Evolutionary conservation across 2,113 vertebrate genomes (phyloP).

Genomic region (Eublepharis macularius): DNA sequence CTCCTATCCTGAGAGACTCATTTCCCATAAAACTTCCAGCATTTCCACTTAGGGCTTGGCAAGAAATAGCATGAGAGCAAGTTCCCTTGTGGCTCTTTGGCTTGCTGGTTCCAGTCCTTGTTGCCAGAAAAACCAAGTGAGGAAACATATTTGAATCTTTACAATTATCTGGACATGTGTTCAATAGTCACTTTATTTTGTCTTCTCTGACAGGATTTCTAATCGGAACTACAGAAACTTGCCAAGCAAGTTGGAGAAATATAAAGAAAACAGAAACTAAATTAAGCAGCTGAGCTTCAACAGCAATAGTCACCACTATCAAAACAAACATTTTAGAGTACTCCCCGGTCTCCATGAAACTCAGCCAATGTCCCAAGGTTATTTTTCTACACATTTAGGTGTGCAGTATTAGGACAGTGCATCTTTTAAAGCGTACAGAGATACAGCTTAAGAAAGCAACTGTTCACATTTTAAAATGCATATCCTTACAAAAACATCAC

Average conservation of each 20-base stretch:
- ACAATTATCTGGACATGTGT: slow-evolving; percentile 33
- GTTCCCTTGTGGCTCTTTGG: slow-evolving; percentile 50
- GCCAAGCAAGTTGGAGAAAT: neutral
- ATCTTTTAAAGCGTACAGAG: neutral
- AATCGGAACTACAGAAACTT: neutral
- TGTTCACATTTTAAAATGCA: neutral
- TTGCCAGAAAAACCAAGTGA: slow-evolving; percentile 24
- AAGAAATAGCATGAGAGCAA: slow-evolving; percentile 51
- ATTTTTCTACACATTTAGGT: neutral
- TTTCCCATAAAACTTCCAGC: slow-evolving; percentile 58
- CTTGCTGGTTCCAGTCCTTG: slow-evolving; percentile 48
- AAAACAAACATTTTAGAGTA: neutral
- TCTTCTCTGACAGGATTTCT: slow-evolving; percentile 26
- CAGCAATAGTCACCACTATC: neutral
- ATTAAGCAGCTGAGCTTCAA: slow-evolving; percentile 9
- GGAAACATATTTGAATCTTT: neutral
- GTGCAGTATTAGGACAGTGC: neutral
- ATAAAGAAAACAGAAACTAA: neutral
- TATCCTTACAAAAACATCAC: neutral
- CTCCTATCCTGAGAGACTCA: slow-evolving; percentile 35
- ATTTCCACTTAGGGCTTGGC: slow-evolving; percentile 55
- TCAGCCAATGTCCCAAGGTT: neutral
- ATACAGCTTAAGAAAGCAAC: neutral
- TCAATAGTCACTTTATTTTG: slow-evolving; percentile 1
- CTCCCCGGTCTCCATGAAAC: neutral